Evolutionary conservation across 2,113 vertebrate genomes (phyloP).

Genomic region (Pygoscelis adeliae): DNA sequence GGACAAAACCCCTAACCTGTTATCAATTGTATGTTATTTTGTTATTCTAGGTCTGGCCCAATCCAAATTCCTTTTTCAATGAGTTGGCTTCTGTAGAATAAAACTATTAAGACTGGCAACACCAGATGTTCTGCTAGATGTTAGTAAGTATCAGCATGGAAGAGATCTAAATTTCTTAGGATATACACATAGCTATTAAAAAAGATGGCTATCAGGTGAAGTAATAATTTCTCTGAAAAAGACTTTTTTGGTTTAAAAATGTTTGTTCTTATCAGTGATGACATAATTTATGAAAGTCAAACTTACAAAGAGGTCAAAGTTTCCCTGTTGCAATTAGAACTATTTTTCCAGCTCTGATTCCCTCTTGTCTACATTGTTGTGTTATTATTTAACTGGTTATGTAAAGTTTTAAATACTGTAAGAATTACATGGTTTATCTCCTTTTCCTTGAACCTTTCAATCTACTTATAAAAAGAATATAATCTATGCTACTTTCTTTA

Average conservation of each 20-base stretch:
- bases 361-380: not conserved
- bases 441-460: not conserved
- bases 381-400: not conserved
- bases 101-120: not conserved
- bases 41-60: not conserved
- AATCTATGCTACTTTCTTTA: not conserved
- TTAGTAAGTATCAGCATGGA: not conserved
- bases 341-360: not conserved
- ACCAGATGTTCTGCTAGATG: not conserved
- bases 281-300: not conserved
- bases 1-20: not conserved
- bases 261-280: not conserved
- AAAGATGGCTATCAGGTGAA: not conserved
- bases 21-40: not conserved
- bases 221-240: not conserved
- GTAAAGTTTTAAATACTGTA: not conserved
- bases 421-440: not conserved
- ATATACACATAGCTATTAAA: not conserved
- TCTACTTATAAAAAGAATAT: not conserved
- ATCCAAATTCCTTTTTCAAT: not conserved
- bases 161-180: not conserved
- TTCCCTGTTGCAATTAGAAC: not conserved
- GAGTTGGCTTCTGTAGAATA: not conserved
- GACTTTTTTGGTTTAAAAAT: not conserved
- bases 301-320: not conserved